phyloP scores from a whole-genome alignment of 2,888 invertebrate species.

The Lomographa bimaculata region DNA sequence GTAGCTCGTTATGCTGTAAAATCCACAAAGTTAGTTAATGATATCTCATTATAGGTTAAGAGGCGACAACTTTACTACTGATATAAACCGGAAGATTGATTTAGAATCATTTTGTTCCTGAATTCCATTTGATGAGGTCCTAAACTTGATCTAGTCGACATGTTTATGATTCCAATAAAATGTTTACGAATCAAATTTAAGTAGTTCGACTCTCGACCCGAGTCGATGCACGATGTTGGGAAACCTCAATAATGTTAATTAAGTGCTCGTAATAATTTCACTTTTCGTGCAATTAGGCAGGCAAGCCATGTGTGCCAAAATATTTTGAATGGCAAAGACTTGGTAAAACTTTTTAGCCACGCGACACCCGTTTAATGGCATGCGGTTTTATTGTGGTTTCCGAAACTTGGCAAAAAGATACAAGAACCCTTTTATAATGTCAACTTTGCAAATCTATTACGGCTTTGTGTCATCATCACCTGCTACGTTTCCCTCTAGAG shows the following conservation, averaged over 20 bases:
- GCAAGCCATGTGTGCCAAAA: constrained; percentile 55
- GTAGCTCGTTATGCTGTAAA: constrained; percentile 28
- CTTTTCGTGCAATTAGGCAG: constrained; percentile 49
- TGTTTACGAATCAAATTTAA: constrained; percentile 31
- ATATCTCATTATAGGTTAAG: constrained; percentile 60
- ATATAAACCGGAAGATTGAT: constrained; percentile 63
- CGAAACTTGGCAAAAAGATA: constrained; percentile 61
- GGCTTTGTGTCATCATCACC: constrained; percentile 64
- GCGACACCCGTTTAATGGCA: constrained; percentile 63
- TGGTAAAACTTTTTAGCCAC: constrained; percentile 66
- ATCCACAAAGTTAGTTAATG: constrained; percentile 54
- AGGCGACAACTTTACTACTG: constrained; percentile 64
- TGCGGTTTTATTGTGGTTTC: constrained; percentile 76
- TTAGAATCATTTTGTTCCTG: constrained; percentile 62
- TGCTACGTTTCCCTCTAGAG: constrained; percentile 44
- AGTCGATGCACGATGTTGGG: constrained; percentile 23
- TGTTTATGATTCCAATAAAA: constrained; percentile 59
- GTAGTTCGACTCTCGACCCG: constrained; percentile 23
- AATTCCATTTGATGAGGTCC: constrained; percentile 48
- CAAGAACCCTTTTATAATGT: constrained; percentile 50
- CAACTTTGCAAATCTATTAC: constrained; percentile 63
- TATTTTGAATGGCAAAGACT: constrained; percentile 50
- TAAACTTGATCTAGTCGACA: constrained; percentile 49
- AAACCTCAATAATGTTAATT: constrained; percentile 31
- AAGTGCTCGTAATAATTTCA: constrained; percentile 27